Evolutionary conservation across 2,113 vertebrate species (phyloP), one percentile per base, ranked within the genome.

Genomic region (Hemiscyllium ocellatum): DNA sequence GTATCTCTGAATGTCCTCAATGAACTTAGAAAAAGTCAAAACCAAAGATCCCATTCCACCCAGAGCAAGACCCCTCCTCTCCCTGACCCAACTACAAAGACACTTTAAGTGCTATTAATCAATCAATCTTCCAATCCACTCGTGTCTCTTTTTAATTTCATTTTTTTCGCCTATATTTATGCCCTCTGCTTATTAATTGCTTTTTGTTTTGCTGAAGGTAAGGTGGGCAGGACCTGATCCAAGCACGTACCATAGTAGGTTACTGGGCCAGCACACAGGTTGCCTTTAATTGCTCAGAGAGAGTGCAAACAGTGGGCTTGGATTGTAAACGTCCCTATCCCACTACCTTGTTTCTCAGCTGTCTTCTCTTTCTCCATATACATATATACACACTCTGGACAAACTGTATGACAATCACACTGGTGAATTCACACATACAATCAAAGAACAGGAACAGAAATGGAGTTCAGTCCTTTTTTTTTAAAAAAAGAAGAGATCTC

Each of bases 71-170:
- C 2, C 29, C 89, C 86, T 56, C 29, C 56, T 4, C 56, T 2
- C 56, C 56, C 56, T 17, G 3, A 5, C 17, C 33, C 29, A 10
- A 33, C 61, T 61, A 22, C 56, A 66, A 15, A 65, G 87, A 90
- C 87, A 33, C 56, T 65, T 91, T 91, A 91, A 91, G 89, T 91
- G 89, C 89, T 91, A 91, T 91, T n/a, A 66, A 91, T 37, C 56
- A n/a, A 33, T 47, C 56, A n/a, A 33, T 37, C 87, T 56, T 52
- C 52, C 52, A 56, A 90, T 90, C 52, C 50, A 29, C 24, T 90
- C 22, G 22, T 87, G 50, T 87, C 24, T 42, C 56, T 87, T 56
- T 29, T 26, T 26, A 50, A 56, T 22, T 86, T 24, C 50, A 80
- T 33, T 12, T 80, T 80, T 47, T 20, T 8, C 19, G 17, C 42